A percentile compares a stretch with the other conserved stretches of the same genome.
These are phyloP conservation scores for Oreochromis spilurus DNA, from an alignment of 2,113 vertebrate genomes.

Conservation along the genomic window DNA sequence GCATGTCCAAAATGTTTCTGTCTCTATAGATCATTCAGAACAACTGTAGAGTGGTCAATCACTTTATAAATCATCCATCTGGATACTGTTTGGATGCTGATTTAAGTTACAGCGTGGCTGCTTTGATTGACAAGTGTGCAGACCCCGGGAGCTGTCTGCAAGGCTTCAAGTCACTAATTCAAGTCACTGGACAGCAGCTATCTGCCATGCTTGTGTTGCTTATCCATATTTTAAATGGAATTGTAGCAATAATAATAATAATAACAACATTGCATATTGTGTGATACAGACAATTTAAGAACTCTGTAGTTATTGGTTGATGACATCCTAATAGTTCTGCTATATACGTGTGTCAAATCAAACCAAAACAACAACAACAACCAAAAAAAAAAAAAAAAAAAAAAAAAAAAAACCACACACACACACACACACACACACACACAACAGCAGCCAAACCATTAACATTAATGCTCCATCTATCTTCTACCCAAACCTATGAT, in stretches of 20 bases:
- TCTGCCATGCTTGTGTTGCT: background rate
- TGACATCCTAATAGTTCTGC: background rate
- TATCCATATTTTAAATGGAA: background rate
- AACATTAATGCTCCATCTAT: background rate
- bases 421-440: no score
- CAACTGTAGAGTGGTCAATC: background rate
- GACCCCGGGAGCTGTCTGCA: background rate
- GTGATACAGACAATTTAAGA: background rate
- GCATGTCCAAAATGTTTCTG: background rate
- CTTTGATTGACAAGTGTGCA: background rate
- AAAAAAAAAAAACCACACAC: background rate
- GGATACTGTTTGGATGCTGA: background rate
- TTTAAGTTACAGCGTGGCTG: background rate
- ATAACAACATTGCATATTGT: background rate
- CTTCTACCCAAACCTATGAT: background rate
- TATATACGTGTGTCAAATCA: background rate
- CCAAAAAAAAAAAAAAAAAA: no score
- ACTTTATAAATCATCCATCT: background rate
- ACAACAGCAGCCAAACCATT: background rate
- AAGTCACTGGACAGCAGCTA: background rate
- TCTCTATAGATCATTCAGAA: background rate
- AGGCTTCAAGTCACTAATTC: background rate
- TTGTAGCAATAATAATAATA: background rate
- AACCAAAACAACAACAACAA: background rate
- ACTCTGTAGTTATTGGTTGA: background rate